Evolutionary conservation across 2,113 vertebrate genomes (phyloP), one percentile per base, ranked within the genome.

Genomic region (Phyllostomus discolor): DNA sequence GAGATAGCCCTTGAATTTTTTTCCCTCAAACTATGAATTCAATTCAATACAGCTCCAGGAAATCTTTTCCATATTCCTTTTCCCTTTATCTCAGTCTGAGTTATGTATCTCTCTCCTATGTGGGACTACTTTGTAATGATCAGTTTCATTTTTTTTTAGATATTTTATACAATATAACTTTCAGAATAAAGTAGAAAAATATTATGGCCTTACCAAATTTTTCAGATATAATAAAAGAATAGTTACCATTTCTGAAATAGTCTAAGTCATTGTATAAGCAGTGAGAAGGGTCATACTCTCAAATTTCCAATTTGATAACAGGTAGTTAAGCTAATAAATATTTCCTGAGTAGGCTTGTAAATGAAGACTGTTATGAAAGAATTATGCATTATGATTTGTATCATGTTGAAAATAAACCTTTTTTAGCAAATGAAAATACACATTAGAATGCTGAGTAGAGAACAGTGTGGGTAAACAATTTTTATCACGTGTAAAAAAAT

Each of bases 351-450:
- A 59, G 41, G 10, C 31, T 19, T 83, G 38, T 19, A 73, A 52
- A 80, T 80, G 8, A 90, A 41, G 1, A 90, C 38, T 72, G 2
- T 26, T 80, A 8, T 52, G 7, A 89, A 54, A 62, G 28, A 59
- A 52, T 20, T 7, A 9, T 73, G 4, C 1, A 54, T 35, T 70
- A 35, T 54, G 15, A 24, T 90, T 94, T 87, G 10, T 73, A 80
- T 93, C 46, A 72, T 92, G 95, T 62, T 54, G 28, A 94, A 96
- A 94, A 57, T 70, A 41, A 17, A 11, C 16, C 78, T 41, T 80
- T 66, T 57, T 81, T 79, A 50, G 62, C 9, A 12, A 66, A 20
- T 35, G 22, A 73, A 73, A 87, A 84, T 54, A 88, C 41, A 4
- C 28, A 59, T 75, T 57, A 76, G 38, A 59, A 75, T 35, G 6